A percentile compares a stretch with the other conserved stretches of the same genome.
These are phyloP conservation scores for Seriola aureovittata DNA, from an alignment of 2,113 vertebrate genomes.

Conservation along the genomic window DNA sequence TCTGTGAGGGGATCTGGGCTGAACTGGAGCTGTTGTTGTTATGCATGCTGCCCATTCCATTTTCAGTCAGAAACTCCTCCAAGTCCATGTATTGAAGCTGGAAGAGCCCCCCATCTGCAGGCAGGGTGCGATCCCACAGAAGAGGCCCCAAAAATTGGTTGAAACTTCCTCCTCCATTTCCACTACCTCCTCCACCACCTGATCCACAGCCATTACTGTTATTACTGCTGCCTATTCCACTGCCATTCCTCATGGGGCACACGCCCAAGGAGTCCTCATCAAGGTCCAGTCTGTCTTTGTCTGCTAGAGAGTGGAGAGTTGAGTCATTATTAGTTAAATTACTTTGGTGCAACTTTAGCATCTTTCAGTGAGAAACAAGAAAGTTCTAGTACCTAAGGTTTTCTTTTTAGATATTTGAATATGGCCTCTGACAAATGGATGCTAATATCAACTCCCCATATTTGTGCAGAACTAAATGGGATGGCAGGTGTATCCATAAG, in stretches of 20 bases:
- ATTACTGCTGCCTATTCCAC: conserved; percentile 59
- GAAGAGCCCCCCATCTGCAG: conserved; percentile 85
- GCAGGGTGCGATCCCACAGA: conserved; percentile 86
- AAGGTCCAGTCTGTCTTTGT: conserved; percentile 82
- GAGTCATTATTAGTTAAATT: conserved; percentile 8
- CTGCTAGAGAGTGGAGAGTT: conserved; percentile 55
- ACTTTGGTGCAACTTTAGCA: conserved; percentile 6
- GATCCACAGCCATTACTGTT: conserved; percentile 65
- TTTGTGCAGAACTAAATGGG: neutral
- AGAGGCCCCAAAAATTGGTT: conserved; percentile 84
- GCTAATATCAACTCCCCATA: conserved; percentile 9
- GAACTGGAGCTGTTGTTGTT: conserved; percentile 83
- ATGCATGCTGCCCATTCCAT: conserved; percentile 85
- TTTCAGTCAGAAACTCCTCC: conserved; percentile 87
- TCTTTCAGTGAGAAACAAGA: conserved; percentile 3
- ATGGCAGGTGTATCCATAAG: conserved; percentile 37
- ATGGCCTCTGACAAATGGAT: neutral
- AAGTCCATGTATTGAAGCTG: conserved; percentile 90
- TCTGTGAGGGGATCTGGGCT: conserved; percentile 86
- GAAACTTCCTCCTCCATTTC: conserved; percentile 70
- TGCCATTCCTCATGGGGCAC: conserved; percentile 76
- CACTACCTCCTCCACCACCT: conserved; percentile 30
- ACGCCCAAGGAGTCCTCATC: conserved; percentile 82
- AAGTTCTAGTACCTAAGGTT: neutral
- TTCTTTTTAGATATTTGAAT: conserved; percentile 6